Evolutionary conservation across 1,140 invertebrate species (phyloP), one percentile per base, ranked within the genome.

Genomic region (Oreohelix idahoensis): DNA sequence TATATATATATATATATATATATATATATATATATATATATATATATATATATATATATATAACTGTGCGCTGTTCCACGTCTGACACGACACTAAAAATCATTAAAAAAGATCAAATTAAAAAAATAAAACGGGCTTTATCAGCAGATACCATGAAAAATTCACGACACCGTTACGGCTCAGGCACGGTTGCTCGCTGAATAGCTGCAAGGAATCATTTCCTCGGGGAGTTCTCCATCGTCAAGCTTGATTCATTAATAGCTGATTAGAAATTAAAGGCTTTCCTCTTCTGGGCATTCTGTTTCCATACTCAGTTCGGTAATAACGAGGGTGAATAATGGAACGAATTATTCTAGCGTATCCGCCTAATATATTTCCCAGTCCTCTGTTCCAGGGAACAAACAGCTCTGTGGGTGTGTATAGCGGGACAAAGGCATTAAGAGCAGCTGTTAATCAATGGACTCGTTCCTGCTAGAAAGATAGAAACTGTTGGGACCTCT

Each of bases 231-330:
- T 20, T 45, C 45, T 71, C 78, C 83, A 79, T 77, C 77, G 66
- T 49, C 69, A 29, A 35, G 75, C 78, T 29, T 71, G 76, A 66
- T 80, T 79, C 79, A 85, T 83, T 83, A 85, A 85, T 83, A 85
- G 77, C 77, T 79, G 77, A 83, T 76, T 66, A 85, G 71, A 81
- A 75, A 83, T 83, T 80, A 85, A 71, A 49, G 71, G 76, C 58
- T 36, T 78, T 35, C 45, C 74, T 49, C 74, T 49, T 49, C 45
- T 77, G 42, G 75, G 39, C n/a, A 77, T 51, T 51, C 75, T 36
- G 17, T 77, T 51, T 74, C 79, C 5, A 8, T 35, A 23, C 29
- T 36, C 29, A 32, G 17, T 1, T 36, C 75, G 26, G 75, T 53
- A 77, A 77, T 77, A 77, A 32, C n/a, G 49, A 36, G 17, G 11